Percentiles rank a stretch among this genome's conserved stretches.
Conservation (phyloP, 2,888 invertebrate genomes). For the Drosophila melanosoma region DNA sequence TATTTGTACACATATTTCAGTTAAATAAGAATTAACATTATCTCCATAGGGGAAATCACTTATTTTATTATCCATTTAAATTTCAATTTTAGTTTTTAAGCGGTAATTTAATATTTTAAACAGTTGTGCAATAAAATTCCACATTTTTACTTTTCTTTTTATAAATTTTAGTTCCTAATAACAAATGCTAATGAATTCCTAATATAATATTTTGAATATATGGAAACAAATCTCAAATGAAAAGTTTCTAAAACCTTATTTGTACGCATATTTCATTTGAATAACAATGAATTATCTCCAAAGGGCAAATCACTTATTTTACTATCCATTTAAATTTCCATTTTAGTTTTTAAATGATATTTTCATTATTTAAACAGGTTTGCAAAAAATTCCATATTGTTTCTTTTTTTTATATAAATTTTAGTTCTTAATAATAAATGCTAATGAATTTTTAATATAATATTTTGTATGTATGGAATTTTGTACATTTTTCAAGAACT, state of each 20-base stretch:
- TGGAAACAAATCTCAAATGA: constrained; percentile 22
- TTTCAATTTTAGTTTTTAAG: background rate
- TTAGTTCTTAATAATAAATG: background rate
- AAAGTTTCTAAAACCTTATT: background rate
- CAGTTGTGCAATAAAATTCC: background rate
- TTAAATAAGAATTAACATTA: background rate
- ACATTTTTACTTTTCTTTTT: too few relatives aligned
- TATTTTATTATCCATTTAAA: background rate
- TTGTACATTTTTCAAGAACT: background rate
- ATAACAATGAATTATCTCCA: background rate
- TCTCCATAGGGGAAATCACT: background rate
- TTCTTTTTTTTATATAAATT: too few relatives aligned
- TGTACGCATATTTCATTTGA: background rate
- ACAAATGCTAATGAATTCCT: background rate
- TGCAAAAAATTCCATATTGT: background rate
- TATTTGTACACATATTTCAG: background rate
- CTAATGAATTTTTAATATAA: background rate
- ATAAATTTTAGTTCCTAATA: background rate
- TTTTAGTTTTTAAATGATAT: background rate
- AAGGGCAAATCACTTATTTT: background rate
- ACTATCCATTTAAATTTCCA: background rate
- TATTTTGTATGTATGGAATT: background rate
- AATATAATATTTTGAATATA: background rate
- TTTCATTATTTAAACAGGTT: background rate
- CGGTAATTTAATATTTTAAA: background rate